phyloP scores from a whole-genome alignment of 2,888 invertebrate species.

The Agrotis clavis region DNA sequence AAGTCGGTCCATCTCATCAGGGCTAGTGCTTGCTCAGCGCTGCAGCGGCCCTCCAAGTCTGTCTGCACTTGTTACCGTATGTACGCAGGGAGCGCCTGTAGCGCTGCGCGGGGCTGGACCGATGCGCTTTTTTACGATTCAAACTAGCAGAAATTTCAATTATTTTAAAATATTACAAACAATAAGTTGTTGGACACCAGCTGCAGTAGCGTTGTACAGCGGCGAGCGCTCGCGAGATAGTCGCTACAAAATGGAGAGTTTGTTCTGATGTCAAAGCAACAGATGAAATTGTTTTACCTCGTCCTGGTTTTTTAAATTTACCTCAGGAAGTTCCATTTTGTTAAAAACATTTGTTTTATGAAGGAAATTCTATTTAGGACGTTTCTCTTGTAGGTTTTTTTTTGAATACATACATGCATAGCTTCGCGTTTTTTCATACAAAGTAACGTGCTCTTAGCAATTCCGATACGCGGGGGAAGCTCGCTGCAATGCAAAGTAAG shows the following conservation, averaged over 20 bases:
- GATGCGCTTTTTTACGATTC: constrained; percentile 49
- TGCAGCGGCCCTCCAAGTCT: constrained; percentile 36
- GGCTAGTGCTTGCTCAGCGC: constrained; percentile 59
- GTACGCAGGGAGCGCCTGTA: constrained; percentile 24
- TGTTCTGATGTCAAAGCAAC: constrained; percentile 17
- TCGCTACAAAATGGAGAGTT: background rate
- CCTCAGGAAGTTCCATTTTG: background rate
- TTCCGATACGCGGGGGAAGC: constrained; percentile 36
- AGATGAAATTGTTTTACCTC: background rate
- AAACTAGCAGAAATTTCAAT: constrained; percentile 38
- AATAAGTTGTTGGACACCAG: constrained; percentile 26
- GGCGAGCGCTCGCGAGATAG: background rate
- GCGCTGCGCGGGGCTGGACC: constrained; percentile 23
- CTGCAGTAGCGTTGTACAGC: constrained; percentile 1
- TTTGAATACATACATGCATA: constrained; percentile 48
- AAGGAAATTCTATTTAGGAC: background rate
- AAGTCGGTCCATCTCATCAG: constrained; percentile 58
- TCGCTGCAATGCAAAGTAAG: constrained; percentile 20
- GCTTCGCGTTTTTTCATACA: constrained; percentile 36
- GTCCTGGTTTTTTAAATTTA: background rate
- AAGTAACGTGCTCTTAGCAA: constrained; percentile 50
- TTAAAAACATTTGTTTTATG: constrained; percentile 6
- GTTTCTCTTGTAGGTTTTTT: constrained; percentile 15
- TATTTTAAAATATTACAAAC: constrained; percentile 51
- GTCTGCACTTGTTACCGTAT: constrained; percentile 30